These are phyloP conservation scores for Epinephelus moara DNA, from an alignment of 2,113 vertebrate species.

Conservation along the genomic window DNA sequence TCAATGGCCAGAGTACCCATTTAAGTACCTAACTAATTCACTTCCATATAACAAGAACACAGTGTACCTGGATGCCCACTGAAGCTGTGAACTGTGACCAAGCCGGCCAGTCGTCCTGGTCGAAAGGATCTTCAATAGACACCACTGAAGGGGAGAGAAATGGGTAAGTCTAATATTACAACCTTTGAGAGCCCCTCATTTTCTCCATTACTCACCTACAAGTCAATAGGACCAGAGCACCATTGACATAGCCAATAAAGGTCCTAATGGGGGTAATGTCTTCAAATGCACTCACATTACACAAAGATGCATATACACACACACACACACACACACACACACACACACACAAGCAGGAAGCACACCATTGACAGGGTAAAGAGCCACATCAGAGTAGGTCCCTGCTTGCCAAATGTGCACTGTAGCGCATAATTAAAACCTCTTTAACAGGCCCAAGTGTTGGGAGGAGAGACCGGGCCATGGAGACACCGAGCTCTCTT, in stretches of 20 bases:
- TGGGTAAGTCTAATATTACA: neutral
- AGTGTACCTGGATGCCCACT: conserved; percentile 88
- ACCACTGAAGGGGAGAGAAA: conserved; percentile 85
- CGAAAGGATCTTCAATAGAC: conserved; percentile 95
- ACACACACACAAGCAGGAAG: conserved; percentile 29
- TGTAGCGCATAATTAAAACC: conserved; percentile 70
- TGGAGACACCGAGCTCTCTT: conserved; percentile 20
- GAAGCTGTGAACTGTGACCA: conserved; percentile 93
- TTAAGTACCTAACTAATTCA: neutral
- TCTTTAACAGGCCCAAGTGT: conserved; percentile 55
- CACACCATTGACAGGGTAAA: conserved; percentile 56
- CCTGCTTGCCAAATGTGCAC: conserved; percentile 58
- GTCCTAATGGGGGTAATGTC: conserved; percentile 20
- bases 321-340: neutral
- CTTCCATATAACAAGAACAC: neutral
- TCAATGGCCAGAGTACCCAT: neutral
- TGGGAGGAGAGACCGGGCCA: conserved; percentile 3
- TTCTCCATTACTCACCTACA: neutral
- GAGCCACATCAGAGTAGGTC: conserved; percentile 46
- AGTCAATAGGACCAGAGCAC: neutral
- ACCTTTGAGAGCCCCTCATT: neutral
- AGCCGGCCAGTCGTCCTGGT: conserved; percentile 95
- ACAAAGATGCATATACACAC: conserved; percentile 34
- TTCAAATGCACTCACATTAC: conserved; percentile 41
- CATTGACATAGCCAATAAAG: conserved; percentile 6